Conservation (phyloP, 2,113 vertebrate genomes). For the Trogon surrucura region DNA sequence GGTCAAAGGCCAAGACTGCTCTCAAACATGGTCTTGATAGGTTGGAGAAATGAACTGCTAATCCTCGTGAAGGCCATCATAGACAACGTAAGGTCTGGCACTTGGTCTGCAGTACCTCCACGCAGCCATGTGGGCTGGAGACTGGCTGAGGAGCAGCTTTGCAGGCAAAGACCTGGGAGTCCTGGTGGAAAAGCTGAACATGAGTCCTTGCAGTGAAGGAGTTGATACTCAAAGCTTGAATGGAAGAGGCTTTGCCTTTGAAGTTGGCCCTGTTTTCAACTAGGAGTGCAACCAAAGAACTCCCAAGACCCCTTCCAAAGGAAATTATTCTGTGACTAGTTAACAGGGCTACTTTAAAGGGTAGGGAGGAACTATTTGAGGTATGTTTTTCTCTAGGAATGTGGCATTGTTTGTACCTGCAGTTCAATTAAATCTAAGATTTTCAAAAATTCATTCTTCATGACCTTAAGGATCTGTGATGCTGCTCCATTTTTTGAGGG, state of each 20-base stretch:
- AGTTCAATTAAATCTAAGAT: not conserved
- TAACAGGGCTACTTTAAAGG: not conserved
- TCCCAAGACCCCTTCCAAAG: not conserved
- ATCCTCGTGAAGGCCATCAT: accelerated
- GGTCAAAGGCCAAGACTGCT: not conserved
- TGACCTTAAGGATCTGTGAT: not conserved
- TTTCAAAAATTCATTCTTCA: not conserved
- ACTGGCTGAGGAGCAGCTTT: not conserved
- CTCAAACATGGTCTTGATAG: not conserved
- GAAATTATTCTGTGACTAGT: not conserved
- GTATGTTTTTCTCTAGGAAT: not conserved
- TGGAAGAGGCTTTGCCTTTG: not conserved
- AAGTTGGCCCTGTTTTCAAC: not conserved
- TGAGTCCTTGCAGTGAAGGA: not conserved
- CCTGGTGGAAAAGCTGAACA: not conserved
- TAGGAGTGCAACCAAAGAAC: not conserved
- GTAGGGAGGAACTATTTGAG: not conserved
- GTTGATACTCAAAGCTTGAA: not conserved
- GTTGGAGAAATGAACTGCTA: not conserved
- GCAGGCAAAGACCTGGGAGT: not conserved
- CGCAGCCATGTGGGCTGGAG: not conserved
- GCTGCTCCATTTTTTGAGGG: not conserved
- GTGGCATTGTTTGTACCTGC: not conserved
- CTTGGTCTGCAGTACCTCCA: not conserved
- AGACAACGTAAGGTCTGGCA: not conserved